Evolutionary conservation across 2,797 vertebrate genomes (phyloP), one percentile per base, ranked within the genome.

Genomic region (Sternarchorhynchus goeldii): DNA sequence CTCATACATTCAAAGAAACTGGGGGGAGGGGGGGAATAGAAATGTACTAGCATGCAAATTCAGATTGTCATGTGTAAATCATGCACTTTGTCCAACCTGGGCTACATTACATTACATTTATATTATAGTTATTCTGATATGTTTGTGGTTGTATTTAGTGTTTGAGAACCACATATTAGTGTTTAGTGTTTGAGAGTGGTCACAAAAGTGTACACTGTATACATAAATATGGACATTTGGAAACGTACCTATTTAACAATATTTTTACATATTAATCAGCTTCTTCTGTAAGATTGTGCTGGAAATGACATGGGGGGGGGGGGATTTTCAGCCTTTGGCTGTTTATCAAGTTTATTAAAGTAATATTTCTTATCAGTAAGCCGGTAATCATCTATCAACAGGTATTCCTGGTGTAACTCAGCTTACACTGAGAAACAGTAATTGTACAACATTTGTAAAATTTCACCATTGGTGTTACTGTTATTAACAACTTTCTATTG

Each of bases 61-160:
- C 69, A 75, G 70, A 77, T 80, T 71, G 77, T 50, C 34, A 18
- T 39, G 29, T 45, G 77, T 74, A 80, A 62, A 70, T 77, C 53
- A 79, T n/a, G 63, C 67, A 58, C 36, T 64, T 18, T 70, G 64
- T 58, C n/a, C 39, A 70, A 73, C 8, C 32, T 72, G 59, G 67
- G n/a, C 32, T 72, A 66, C 67, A 81, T 64, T 67, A 32, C 56
- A 45, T 67, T 76, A 56, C 77, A 58, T 74, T 77, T 73, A 71
- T 75, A 73, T 81, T 41, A 3, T 29, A 10, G 56, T 32, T 50
- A 2, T 77, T 77, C 14, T 21, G 69, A 31, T 12, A 20, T 70
- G 56, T 58, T 32, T 57, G 34, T 50, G 16, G 29, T 2, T 10
- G n/a, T n/a, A 10, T 55, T 14, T 41, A 18, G 0, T 14, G 25